A percentile compares a stretch with the other conserved stretches of the same genome.
Conservation (phyloP, 1,140 invertebrate species). For the Bombyx mori region DNA sequence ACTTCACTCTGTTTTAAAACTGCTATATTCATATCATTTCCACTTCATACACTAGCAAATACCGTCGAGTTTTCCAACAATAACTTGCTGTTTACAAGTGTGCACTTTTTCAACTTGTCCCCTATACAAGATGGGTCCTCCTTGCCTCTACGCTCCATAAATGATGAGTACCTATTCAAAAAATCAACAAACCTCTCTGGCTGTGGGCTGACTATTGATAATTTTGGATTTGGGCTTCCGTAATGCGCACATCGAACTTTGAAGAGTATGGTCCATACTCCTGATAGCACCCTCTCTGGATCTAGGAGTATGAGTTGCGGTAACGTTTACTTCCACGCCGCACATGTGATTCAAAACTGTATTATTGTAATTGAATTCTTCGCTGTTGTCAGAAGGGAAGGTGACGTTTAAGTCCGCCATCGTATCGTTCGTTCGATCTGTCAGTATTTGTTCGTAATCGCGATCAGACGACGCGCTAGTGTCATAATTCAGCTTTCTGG, state of each 20-base stretch:
- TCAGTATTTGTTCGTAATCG: slow-evolving; percentile 52
- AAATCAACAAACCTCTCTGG: slow-evolving; percentile 26
- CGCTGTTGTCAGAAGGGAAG: slow-evolving; percentile 54
- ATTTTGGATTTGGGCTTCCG: slow-evolving; percentile 12
- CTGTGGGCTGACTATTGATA: slow-evolving; percentile 20
- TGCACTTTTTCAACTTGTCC: no score
- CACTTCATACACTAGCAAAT: no score
- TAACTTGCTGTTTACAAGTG: no score
- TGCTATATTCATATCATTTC: no score
- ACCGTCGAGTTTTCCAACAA: no score
- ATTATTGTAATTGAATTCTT: slow-evolving; percentile 19
- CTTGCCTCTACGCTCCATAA: no score
- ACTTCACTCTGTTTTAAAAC: no score
- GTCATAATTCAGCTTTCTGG: slow-evolving; percentile 49
- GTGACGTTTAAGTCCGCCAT: slow-evolving; percentile 66
- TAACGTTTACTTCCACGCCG: slow-evolving; percentile 3
- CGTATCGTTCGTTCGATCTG: slow-evolving; percentile 64
- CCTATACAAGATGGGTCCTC: no score
- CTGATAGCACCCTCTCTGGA: slow-evolving; percentile 19
- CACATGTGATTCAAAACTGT: slow-evolving; percentile 9
- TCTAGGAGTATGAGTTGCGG: neutral
- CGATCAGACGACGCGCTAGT: slow-evolving; percentile 41
- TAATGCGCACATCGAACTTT: slow-evolving; percentile 27
- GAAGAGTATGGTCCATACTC: slow-evolving; percentile 32
- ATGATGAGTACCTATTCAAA: no score